phyloP scores from a whole-genome alignment of 2,888 invertebrate genomes.

The Entomobrya proxima region DNA sequence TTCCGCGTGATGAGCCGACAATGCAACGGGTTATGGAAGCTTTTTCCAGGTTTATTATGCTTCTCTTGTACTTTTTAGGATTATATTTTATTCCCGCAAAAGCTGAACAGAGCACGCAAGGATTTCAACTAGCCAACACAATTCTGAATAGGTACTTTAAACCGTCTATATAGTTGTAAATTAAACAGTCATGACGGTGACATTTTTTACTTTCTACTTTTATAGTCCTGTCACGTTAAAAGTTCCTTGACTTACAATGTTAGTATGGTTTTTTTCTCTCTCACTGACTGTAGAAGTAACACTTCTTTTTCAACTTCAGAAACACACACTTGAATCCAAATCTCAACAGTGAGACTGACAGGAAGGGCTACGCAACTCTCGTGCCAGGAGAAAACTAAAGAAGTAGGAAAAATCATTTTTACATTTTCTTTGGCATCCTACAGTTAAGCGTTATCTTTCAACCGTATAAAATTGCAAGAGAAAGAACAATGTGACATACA shows the following conservation, averaged over 20 bases:
- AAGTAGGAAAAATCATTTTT: background rate
- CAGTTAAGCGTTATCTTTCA: no score
- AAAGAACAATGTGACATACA: no score
- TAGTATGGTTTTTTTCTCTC: background rate
- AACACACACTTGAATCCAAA: background rate
- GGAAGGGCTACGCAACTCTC: no score
- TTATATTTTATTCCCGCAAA: no score
- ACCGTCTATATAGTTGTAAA: background rate
- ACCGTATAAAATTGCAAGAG: no score
- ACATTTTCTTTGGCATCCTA: background rate
- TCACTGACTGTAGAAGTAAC: no score
- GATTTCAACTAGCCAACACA: background rate
- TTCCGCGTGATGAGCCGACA: background rate
- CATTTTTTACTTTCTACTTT: background rate
- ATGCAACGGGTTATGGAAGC: no score
- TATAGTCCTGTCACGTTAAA: background rate
- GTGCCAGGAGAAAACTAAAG: background rate
- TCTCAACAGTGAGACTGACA: background rate
- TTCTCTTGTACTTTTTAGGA: no score
- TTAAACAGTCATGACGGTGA: background rate
- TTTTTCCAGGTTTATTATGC: no score
- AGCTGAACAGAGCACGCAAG: no score
- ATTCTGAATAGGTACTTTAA: slow-evolving; percentile 10
- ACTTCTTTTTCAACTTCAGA: no score
- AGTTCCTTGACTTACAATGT: background rate